A percentile compares a stretch with the other conserved stretches of the same genome.
phyloP scores from a whole-genome alignment of 1,140 invertebrate species.

The Zaprionus lachaisei region DNA sequence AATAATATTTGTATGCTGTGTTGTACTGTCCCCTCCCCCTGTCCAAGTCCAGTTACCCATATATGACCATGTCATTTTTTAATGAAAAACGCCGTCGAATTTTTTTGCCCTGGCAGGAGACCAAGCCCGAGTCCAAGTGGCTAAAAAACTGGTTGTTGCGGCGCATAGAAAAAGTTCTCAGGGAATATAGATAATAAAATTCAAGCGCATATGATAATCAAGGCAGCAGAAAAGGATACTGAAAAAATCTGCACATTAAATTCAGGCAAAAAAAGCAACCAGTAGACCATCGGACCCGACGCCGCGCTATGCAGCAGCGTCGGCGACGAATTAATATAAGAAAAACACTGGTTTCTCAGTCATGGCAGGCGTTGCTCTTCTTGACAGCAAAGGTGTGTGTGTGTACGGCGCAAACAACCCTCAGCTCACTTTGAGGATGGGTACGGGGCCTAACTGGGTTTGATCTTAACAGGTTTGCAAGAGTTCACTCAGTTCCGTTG shows the following conservation, averaged over 20 bases:
- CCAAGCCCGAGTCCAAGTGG: slow-evolving; percentile 72
- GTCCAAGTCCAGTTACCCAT: slow-evolving; percentile 69
- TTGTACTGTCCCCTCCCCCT: neutral
- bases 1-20: slow-evolving; percentile 68
- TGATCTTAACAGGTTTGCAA: slow-evolving; percentile 77
- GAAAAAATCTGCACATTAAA: slow-evolving; percentile 77
- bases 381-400: slow-evolving; percentile 36
- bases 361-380: slow-evolving; percentile 65
- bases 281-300: slow-evolving; percentile 63
- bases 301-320: slow-evolving; percentile 26
- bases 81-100: slow-evolving; percentile 60
- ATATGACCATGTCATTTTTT: slow-evolving; percentile 64
- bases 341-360: slow-evolving; percentile 58
- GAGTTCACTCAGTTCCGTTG: slow-evolving; percentile 24
- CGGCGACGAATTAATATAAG: slow-evolving; percentile 81
- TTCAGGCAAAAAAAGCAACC: slow-evolving; percentile 76
- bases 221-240: slow-evolving; percentile 57
- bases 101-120: slow-evolving; percentile 72
- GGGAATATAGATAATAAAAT: slow-evolving; percentile 84
- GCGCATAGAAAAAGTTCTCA: slow-evolving; percentile 83
- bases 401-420: slow-evolving; percentile 65
- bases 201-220: slow-evolving; percentile 84
- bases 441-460: slow-evolving; percentile 74
- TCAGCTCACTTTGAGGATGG: slow-evolving; percentile 59
- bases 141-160: slow-evolving; percentile 80